Evolutionary conservation across 2,797 vertebrate genomes (phyloP).

Genomic region (Sphenopsis melanotis): DNA sequence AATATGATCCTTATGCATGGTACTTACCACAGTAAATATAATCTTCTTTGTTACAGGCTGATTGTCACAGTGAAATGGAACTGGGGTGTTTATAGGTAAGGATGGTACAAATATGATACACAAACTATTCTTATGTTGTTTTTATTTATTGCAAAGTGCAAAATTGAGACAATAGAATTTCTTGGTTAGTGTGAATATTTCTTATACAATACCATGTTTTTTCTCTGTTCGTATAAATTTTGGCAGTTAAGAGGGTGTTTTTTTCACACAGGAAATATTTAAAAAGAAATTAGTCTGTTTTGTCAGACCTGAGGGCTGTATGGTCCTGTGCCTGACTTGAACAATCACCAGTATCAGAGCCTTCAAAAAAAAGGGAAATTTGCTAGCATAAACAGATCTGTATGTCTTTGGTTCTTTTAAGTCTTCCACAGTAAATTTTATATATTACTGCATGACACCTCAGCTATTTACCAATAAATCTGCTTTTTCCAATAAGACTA

Average conservation of each 20-base stretch:
- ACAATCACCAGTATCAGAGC: neutral
- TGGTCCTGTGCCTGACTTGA: neutral
- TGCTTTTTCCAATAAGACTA: neutral
- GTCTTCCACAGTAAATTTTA: neutral
- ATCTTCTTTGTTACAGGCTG: constrained; percentile 8
- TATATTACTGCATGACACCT: neutral
- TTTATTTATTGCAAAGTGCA: neutral
- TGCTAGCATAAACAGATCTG: neutral
- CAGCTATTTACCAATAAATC: neutral
- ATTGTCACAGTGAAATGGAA: constrained; percentile 19
- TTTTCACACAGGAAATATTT: neutral
- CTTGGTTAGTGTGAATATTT: neutral
- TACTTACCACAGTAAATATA: constrained; percentile 20
- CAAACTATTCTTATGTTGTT: neutral
- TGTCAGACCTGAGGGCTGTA: neutral
- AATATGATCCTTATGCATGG: neutral
- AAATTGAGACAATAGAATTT: neutral
- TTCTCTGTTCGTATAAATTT: neutral
- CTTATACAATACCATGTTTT: neutral
- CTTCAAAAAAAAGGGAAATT: neutral
- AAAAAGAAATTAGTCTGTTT: neutral
- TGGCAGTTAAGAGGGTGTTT: neutral
- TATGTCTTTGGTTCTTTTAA: neutral
- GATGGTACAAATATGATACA: neutral
- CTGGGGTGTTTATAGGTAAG: neutral